phyloP scores from a whole-genome alignment of 92 coral and sea anemone species.

The Umimayanthus kanabou region DNA sequence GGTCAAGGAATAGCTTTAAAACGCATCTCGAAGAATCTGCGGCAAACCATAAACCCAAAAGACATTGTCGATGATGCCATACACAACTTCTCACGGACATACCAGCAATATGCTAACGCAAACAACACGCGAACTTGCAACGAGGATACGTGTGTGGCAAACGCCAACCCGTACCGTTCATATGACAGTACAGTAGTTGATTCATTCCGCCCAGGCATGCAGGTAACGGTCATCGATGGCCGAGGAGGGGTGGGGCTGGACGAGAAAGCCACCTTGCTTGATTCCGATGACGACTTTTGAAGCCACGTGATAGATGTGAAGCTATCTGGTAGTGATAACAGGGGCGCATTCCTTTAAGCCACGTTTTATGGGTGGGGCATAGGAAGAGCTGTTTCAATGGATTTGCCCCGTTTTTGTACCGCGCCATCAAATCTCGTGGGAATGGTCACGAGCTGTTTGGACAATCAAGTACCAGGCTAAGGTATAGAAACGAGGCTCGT shows the following conservation, averaged over 20 bases:
- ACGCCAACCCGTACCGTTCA: slow-evolving; percentile 49
- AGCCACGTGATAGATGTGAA: neutral
- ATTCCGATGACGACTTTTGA: slow-evolving; percentile 87
- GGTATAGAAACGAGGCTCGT: neutral
- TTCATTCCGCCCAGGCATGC: slow-evolving; percentile 82
- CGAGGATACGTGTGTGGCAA: slow-evolving; percentile 55
- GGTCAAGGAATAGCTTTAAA: slow-evolving; percentile 97
- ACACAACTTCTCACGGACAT: slow-evolving; percentile 96
- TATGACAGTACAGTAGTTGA: slow-evolving; percentile 82
- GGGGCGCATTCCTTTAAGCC: neutral
- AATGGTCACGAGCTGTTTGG: neutral
- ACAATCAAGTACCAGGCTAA: neutral
- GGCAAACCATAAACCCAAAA: slow-evolving; percentile 94
- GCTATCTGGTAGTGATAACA: neutral
- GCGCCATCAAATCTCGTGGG: neutral
- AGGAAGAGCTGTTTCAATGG: neutral
- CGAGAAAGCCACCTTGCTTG: slow-evolving; percentile 80
- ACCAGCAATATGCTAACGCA: slow-evolving; percentile 94
- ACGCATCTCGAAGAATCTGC: slow-evolving; percentile 88
- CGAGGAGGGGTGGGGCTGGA: slow-evolving; percentile 61
- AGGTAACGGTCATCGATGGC: slow-evolving; percentile 82
- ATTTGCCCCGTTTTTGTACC: neutral
- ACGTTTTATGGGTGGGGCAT: too few species aligned
- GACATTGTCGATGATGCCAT: slow-evolving; percentile 98
- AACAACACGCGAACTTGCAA: slow-evolving; percentile 57